Evolutionary conservation across 2,113 vertebrate species (phyloP), one percentile per base, ranked within the genome.

Genomic region (Cephalopterus ornatus): DNA sequence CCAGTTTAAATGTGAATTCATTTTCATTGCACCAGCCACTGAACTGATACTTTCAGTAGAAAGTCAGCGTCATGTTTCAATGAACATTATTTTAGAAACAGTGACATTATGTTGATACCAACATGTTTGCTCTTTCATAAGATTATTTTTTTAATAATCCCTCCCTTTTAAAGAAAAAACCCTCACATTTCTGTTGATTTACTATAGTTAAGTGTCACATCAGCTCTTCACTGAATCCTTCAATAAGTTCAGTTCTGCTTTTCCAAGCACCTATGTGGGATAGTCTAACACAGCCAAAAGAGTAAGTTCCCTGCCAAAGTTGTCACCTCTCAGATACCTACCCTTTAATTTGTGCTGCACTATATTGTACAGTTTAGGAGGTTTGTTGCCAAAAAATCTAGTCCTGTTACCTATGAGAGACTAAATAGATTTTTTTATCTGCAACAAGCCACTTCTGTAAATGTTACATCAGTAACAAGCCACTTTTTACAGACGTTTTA

Each of bases 301-400:
- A 75, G 1, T 1, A 17, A 35, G 4, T 42, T 24, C 15, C 0
- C 2, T 33, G 26, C 21, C 56, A 18, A 47, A 86, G 22, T 11
- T 55, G 24, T 52, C 59, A 75, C 8, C 28, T 27, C n/a, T 35
- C 22, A 59, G 17, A 24, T 14, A 41, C 20, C 7, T 7, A 16
- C 33, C 32, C 15, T 30, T 10, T 17, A 55, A 50, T 5, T 53
- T 37, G 18, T 63, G 52, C 56, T 66, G 18, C 67, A 37, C 8
- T 8, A 2, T 4, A 32, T 0, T 23, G 27, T 15, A 39, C 6
- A 18, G 26, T 10, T 70, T 26, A n/a, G 27, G 12, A 4, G 23
- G 23, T 9, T 6, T 80, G 27, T 30, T 30, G 32, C 15, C 33
- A 63, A 74, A 79, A 46, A 49, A 50, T 7, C 12, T 41, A 35